Conservation (phyloP, 1,140 invertebrate genomes). For the Fopius arisanus region DNA sequence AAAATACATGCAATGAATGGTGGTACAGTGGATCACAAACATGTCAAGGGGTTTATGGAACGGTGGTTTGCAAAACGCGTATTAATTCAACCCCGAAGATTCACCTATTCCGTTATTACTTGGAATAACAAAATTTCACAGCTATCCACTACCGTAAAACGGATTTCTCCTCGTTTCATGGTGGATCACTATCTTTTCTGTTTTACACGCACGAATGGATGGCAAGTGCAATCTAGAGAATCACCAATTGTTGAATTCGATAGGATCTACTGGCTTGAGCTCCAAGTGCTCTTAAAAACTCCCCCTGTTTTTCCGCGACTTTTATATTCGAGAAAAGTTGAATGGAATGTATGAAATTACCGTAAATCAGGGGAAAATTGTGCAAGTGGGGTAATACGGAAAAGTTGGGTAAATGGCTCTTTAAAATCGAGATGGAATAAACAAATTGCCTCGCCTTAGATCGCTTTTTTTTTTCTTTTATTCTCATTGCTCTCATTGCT, state of each 20-base stretch:
- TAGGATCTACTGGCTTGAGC: not conserved
- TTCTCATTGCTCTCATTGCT: not conserved
- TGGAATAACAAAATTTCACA: not conserved
- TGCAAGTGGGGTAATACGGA: not conserved
- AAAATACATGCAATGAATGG: conserved; percentile 12
- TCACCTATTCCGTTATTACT: not conserved
- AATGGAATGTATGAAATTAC: conserved; percentile 27
- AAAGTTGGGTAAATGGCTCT: conserved; percentile 2
- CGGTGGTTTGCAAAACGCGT: conserved; percentile 38
- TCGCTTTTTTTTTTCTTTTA: not conserved
- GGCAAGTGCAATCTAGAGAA: not conserved
- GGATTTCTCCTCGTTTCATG: too few species aligned
- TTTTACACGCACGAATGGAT: conserved; percentile 7
- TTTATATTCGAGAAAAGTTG: conserved; percentile 32
- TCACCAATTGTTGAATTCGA: not conserved
- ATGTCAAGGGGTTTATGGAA: conserved; percentile 38
- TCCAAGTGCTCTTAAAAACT: conserved; percentile 4
- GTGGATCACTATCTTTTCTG: not conserved
- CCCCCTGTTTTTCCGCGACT: not conserved
- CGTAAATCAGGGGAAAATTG: not conserved
- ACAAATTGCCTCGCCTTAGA: not conserved
- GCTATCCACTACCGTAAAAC: too few species aligned
- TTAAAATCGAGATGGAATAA: not conserved
- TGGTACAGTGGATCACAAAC: not conserved
- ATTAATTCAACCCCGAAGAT: conserved; percentile 35